These are phyloP conservation scores for Mythimna loreyi DNA, from an alignment of 2,888 invertebrate genomes.

Conservation along the genomic window DNA sequence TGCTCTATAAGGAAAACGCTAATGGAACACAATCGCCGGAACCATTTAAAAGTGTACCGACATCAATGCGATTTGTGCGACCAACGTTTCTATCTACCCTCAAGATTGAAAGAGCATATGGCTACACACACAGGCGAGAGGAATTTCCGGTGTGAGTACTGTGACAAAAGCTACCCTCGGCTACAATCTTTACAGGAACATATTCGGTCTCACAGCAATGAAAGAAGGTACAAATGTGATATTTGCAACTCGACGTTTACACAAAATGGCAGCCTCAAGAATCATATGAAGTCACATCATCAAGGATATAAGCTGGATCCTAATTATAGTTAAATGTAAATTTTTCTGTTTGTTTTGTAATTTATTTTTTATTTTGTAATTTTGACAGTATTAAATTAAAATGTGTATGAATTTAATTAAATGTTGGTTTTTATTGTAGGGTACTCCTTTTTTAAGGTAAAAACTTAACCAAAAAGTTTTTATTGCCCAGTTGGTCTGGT, in stretches of 20 bases:
- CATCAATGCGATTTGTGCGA: conserved; percentile 86
- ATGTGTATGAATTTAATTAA: conserved; percentile 44
- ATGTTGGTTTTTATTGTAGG: background rate
- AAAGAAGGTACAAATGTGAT: conserved; percentile 89
- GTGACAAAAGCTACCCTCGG: conserved; percentile 91
- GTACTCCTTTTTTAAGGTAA: too few species aligned
- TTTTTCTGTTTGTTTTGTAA: conserved; percentile 11
- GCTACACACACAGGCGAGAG: conserved; percentile 89
- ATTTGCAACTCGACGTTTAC: conserved; percentile 89
- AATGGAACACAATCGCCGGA: conserved; percentile 82
- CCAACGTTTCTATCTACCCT: conserved; percentile 85
- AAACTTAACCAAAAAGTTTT: too few species aligned
- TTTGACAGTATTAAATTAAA: conserved; percentile 61
- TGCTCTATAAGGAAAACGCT: conserved; percentile 82
- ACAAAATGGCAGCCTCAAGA: conserved; percentile 90
- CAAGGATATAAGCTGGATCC: conserved; percentile 76
- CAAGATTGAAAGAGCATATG: conserved; percentile 86
- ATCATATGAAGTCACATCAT: conserved; percentile 90
- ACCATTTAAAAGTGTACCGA: conserved; percentile 81
- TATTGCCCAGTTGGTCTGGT: too few species aligned
- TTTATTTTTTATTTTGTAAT: conserved; percentile 40
- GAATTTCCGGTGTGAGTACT: conserved; percentile 89
- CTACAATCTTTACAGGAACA: conserved; percentile 91
- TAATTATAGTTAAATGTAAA: conserved; percentile 65
- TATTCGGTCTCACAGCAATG: conserved; percentile 88